Conservation (phyloP, 1,140 invertebrate species). For the Drosophila chauvacae region DNA sequence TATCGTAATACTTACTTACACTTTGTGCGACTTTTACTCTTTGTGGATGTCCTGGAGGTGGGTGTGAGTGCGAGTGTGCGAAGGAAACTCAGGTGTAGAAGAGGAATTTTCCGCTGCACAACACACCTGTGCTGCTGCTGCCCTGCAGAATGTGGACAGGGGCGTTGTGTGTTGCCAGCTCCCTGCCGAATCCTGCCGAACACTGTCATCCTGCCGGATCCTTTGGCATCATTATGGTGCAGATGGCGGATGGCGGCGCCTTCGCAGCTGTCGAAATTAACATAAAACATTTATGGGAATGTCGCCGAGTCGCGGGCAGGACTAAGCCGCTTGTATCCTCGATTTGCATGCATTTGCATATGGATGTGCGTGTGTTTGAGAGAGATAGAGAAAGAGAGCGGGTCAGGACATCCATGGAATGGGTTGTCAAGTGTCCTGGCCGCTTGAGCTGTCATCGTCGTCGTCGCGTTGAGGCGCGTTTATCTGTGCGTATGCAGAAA, state of each 20-base stretch:
- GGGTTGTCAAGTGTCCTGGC: slow-evolving; percentile 54
- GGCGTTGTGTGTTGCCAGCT: background rate
- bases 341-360: slow-evolving; percentile 56
- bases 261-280: slow-evolving; percentile 60
- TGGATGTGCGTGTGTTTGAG: slow-evolving; percentile 23
- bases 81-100: background rate
- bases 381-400: too few species aligned
- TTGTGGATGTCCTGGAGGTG: background rate
- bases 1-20: background rate
- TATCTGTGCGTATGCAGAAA: slow-evolving; percentile 80
- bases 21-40: background rate
- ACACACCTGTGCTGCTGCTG: background rate
- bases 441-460: slow-evolving; percentile 22
- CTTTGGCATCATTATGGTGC: slow-evolving; percentile 27
- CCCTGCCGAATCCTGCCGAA: background rate
- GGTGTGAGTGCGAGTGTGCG: background rate
- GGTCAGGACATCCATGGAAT: slow-evolving; percentile 15
- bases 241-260: slow-evolving; percentile 9
- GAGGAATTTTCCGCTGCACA: slow-evolving; percentile 14
- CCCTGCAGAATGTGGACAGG: background rate
- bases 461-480: slow-evolving; percentile 47
- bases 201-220: slow-evolving; percentile 8
- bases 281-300: slow-evolving; percentile 77
- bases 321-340: slow-evolving; percentile 45
- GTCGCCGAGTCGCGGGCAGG: slow-evolving; percentile 46